Conservation (phyloP, 2,797 vertebrate species). For the Phataginus tricuspis region DNA sequence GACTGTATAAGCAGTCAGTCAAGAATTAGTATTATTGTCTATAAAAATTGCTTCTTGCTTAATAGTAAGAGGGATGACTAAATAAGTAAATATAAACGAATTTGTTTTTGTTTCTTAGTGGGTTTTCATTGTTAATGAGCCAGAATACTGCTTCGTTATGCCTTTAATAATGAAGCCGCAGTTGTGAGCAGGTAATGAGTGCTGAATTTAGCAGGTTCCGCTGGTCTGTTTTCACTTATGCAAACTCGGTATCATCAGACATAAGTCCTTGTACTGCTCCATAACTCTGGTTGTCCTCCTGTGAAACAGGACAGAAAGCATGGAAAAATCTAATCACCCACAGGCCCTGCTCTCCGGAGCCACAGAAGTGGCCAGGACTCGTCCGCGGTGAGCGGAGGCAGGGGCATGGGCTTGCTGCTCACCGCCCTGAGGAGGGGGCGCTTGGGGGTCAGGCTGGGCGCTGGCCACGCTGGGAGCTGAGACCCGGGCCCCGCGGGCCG, state of each 20-base stretch:
- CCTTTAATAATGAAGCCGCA: neutral
- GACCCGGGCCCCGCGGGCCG: rapidly evolving
- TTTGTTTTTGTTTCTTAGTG: neutral
- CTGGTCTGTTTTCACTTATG: neutral
- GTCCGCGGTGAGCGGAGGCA: rapidly evolving
- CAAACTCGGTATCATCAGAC: neutral
- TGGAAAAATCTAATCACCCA: neutral
- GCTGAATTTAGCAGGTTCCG: neutral
- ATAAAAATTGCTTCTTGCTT: conserved; percentile 12
- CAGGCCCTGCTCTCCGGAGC: rapidly evolving
- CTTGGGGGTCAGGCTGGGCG: rapidly evolving
- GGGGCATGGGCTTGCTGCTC: neutral
- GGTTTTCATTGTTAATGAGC: neutral
- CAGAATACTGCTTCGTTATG: neutral
- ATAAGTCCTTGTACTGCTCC: neutral
- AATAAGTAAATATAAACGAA: neutral
- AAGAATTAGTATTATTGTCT: neutral
- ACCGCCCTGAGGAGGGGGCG: neutral
- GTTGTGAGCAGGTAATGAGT: neutral
- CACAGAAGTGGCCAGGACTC: neutral
- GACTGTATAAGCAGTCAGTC: neutral
- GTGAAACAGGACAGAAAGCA: neutral
- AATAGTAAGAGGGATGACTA: neutral
- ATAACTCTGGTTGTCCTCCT: neutral
- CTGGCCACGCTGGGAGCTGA: neutral